Percentiles rank a stretch among this genome's conserved stretches.
These are phyloP conservation scores for Antedon mediterranea DNA, from an alignment of 53 echinoderm and acorn worm genomes.

Conservation along the genomic window DNA sequence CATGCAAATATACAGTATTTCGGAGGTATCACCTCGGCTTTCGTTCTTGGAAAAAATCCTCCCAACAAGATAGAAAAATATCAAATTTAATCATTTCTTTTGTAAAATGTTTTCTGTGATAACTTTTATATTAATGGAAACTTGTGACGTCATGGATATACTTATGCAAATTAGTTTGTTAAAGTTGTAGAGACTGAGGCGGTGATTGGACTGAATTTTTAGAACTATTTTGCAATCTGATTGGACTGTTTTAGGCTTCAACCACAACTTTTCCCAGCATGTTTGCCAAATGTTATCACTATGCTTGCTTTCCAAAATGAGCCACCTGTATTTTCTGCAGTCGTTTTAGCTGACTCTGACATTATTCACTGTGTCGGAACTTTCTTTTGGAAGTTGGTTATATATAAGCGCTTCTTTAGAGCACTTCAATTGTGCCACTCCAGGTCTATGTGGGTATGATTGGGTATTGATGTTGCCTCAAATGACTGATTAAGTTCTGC, in stretches of 20 bases:
- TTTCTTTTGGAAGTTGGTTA: not conserved
- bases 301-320: not conserved
- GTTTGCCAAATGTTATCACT: constrained; percentile 1
- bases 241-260: constrained; percentile 30
- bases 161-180: too few species aligned
- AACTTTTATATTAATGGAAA: too few species aligned
- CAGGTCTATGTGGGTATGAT: not conserved
- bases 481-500: constrained; percentile 9
- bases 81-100: too few species aligned
- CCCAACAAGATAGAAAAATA: too few species aligned
- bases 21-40: too few species aligned
- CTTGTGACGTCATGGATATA: too few species aligned
- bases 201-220: too few species aligned
- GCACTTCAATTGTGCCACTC: not conserved
- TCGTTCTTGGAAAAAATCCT: too few species aligned
- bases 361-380: not conserved
- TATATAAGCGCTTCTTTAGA: not conserved
- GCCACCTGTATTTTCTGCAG: constrained; percentile 11
- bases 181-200: too few species aligned
- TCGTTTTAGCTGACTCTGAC: constrained; percentile 10
- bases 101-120: too few species aligned
- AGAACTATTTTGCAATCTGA: too few species aligned
- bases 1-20: too few species aligned
- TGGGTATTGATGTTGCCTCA: constrained; percentile 12
- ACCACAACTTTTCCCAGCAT: constrained; percentile 3